Conservation (phyloP, 2,113 vertebrate species). For the Mustelus asterias region DNA sequence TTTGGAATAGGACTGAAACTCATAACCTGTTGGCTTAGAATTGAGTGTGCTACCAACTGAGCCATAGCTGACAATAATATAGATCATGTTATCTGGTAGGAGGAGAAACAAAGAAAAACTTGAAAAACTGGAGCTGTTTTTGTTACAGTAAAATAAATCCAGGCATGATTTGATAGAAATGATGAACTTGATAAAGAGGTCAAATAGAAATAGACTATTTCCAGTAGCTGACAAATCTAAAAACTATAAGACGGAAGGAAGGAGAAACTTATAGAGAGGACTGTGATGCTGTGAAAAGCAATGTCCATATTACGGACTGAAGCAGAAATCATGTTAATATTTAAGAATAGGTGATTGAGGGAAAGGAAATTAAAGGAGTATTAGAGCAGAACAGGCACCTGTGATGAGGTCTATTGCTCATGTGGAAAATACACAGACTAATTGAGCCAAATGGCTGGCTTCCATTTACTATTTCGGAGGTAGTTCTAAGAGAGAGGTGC, state of each 20-base stretch:
- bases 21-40: not conserved
- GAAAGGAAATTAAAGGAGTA: not conserved
- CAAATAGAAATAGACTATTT: not conserved
- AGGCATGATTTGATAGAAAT: not conserved
- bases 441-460: not conserved
- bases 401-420: too few species aligned
- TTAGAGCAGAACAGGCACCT: not conserved
- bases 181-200: not conserved
- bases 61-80: not conserved
- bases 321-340: not conserved
- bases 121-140: not conserved
- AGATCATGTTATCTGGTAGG: not conserved
- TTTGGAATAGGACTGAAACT: not conserved
- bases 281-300: not conserved
- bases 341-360: not conserved
- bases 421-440: not conserved
- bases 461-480: not conserved
- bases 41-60: not conserved
- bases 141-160: not conserved
- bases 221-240: not conserved
- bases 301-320: not conserved
- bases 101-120: not conserved
- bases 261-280: not conserved
- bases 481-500: not conserved
- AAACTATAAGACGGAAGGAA: not conserved